A percentile compares a stretch with the other conserved stretches of the same genome.
These are phyloP conservation scores for Anthonomus grandis DNA, from an alignment of 1,140 invertebrate species.

Conservation along the genomic window DNA sequence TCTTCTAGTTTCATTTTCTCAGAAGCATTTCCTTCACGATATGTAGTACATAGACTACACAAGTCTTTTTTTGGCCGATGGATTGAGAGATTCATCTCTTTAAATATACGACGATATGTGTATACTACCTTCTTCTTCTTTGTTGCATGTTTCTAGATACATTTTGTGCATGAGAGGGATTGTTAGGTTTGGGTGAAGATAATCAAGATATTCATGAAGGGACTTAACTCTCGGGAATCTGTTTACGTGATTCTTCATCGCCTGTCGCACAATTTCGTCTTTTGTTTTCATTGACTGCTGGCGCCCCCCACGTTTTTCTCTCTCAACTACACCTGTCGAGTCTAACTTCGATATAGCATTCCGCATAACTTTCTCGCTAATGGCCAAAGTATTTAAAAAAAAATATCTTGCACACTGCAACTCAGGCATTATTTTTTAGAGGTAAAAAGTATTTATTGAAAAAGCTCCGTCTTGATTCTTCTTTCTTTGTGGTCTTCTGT, in stretches of 20 bases:
- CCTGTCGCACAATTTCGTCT: background rate
- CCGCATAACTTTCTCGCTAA: constrained; percentile 6
- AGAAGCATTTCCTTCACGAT: no score
- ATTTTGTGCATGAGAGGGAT: no score
- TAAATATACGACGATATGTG: no score
- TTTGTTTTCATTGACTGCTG: background rate
- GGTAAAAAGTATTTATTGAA: no score
- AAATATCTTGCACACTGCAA: constrained; percentile 3
- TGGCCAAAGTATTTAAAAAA: constrained; percentile 9
- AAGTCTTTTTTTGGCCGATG: no score
- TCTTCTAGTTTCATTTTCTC: no score
- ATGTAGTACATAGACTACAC: no score
- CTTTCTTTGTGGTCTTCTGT: constrained; percentile 6
- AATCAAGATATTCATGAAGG: background rate
- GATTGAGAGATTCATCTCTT: no score
- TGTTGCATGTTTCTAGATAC: no score
- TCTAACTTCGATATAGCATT: constrained; percentile 1
- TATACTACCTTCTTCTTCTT: no score
- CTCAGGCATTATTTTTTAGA: background rate
- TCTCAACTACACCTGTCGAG: constrained; percentile 5
- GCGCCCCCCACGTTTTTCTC: constrained; percentile 1
- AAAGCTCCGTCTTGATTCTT: constrained; percentile 6
- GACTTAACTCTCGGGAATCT: background rate
- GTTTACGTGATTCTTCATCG: background rate
- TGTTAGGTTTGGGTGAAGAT: background rate